A percentile compares a stretch with the other conserved stretches of the same genome.
Evolutionary conservation across 2,888 invertebrate species (phyloP).

Genomic region (Lasioglossum vierecki): DNA sequence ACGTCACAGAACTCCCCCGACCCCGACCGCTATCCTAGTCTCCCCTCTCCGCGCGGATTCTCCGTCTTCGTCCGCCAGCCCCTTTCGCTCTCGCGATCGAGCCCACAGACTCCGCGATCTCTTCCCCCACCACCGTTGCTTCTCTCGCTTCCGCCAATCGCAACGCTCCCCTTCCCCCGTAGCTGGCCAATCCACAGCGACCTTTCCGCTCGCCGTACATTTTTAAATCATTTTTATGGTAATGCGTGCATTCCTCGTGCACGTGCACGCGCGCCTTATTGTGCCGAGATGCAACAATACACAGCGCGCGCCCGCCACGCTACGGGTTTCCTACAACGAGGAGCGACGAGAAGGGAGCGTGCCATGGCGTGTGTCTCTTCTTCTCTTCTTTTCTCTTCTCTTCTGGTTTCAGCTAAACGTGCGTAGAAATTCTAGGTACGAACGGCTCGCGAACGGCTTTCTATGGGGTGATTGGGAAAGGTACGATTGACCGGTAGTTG

Average conservation of each 20-base stretch:
- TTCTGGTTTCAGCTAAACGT: slow-evolving; percentile 9
- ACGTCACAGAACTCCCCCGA: neutral
- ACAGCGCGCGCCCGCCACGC: neutral
- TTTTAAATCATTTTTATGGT: slow-evolving; percentile 78
- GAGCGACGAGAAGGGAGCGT: neutral
- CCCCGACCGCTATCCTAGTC: neutral
- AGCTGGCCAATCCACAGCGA: slow-evolving; percentile 58
- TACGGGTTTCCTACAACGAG: slow-evolving; percentile 11
- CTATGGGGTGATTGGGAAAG: slow-evolving; percentile 18
- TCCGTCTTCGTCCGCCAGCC: neutral
- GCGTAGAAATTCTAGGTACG: slow-evolving; percentile 35
- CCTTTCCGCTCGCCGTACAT: slow-evolving; percentile 50
- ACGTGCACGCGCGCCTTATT: slow-evolving; percentile 49
- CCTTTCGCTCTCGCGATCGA: neutral
- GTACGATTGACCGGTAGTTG: neutral
- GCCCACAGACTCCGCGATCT: slow-evolving; percentile 50
- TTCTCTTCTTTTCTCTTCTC: slow-evolving; percentile 21
- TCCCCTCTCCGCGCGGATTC: neutral
- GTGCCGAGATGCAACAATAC: slow-evolving; percentile 50
- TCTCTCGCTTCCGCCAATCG: slow-evolving; percentile 48
- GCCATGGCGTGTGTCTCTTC: neutral
- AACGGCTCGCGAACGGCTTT: slow-evolving; percentile 3
- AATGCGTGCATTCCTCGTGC: slow-evolving; percentile 65
- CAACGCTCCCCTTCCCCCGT: slow-evolving; percentile 40
- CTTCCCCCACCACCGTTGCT: slow-evolving; percentile 10